These are phyloP conservation scores for Tokudaia muenninki DNA, from an alignment of 2,797 vertebrate species.

Conservation along the genomic window DNA sequence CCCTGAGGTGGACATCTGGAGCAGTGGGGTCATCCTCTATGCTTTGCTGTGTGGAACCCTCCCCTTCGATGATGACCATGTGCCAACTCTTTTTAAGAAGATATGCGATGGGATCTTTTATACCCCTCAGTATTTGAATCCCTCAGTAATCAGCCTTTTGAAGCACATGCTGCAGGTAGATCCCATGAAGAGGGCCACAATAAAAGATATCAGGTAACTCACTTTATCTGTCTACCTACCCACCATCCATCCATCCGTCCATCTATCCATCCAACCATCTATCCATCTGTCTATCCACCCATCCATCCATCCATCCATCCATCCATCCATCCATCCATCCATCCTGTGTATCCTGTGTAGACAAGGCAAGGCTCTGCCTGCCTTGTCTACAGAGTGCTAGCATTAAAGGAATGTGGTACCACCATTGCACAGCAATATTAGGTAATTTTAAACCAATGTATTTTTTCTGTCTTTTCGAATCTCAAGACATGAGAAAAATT, in stretches of 20 bases:
- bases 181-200: constrained; percentile 99
- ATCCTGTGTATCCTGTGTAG: background rate
- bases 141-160: constrained; percentile 94
- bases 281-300: background rate
- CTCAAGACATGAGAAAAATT: constrained; percentile 34
- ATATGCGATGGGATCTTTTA: constrained; percentile 99
- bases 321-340: too few relatives aligned
- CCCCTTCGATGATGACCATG: constrained; percentile 98
- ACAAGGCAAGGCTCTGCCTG: background rate
- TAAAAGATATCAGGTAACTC: constrained; percentile 97
- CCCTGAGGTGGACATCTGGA: constrained; percentile 99
- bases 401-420: background rate
- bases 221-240: background rate
- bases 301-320: too few relatives aligned
- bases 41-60: constrained; percentile 97
- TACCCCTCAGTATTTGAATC: constrained; percentile 98
- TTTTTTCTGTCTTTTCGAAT: constrained; percentile 15
- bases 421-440: constrained; percentile 88
- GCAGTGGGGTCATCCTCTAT: constrained; percentile 99
- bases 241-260: rapidly evolving
- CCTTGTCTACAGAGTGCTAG: background rate
- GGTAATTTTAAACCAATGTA: constrained; percentile 86
- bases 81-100: constrained; percentile 99
- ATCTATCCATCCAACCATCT: too few relatives aligned
- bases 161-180: constrained; percentile 99